Conservation (phyloP, 2,113 vertebrate genomes). For the Dicerorhinus sumatrensis region DNA sequence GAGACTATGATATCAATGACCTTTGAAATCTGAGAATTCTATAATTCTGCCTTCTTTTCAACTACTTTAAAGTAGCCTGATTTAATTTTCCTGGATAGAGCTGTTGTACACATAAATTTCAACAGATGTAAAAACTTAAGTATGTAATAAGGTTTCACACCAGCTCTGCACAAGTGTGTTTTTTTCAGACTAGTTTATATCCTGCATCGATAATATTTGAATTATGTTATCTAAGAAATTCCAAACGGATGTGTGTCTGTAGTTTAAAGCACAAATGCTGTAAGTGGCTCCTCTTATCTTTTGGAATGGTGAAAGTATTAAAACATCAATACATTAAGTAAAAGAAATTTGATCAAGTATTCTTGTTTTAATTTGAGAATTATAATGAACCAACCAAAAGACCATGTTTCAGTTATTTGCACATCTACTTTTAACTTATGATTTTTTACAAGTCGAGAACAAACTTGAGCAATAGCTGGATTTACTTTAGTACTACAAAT, state of each 20-base stretch:
- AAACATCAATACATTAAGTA: conserved; percentile 62
- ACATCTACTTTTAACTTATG: conserved; percentile 15
- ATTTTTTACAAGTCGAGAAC: conserved; percentile 50
- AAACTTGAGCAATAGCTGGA: conserved; percentile 66
- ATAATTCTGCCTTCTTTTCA: conserved; percentile 22
- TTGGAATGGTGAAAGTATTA: conserved; percentile 71
- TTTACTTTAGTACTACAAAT: conserved; percentile 50
- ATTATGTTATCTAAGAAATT: conserved; percentile 69
- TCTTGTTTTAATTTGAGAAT: conserved; percentile 64
- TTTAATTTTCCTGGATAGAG: conserved; percentile 40
- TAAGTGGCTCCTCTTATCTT: conserved; percentile 56
- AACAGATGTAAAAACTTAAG: conserved; percentile 53
- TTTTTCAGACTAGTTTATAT: conserved; percentile 69
- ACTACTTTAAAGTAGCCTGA: conserved; percentile 25
- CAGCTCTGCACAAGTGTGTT: conserved; percentile 60
- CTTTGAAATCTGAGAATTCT: conserved; percentile 32
- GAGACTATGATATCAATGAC: conserved; percentile 41
- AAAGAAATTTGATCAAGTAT: conserved; percentile 75
- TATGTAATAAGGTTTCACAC: conserved; percentile 63
- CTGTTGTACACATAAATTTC: conserved; percentile 43
- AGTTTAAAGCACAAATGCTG: conserved; percentile 56
- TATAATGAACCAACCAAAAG: conserved; percentile 23
- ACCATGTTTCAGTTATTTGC: conserved; percentile 35
- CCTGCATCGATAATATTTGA: conserved; percentile 63
- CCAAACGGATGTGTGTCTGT: conserved; percentile 33